Evolutionary conservation across 2,888 invertebrate genomes (phyloP).

Genomic region (Drosophila kambysellisi): DNA sequence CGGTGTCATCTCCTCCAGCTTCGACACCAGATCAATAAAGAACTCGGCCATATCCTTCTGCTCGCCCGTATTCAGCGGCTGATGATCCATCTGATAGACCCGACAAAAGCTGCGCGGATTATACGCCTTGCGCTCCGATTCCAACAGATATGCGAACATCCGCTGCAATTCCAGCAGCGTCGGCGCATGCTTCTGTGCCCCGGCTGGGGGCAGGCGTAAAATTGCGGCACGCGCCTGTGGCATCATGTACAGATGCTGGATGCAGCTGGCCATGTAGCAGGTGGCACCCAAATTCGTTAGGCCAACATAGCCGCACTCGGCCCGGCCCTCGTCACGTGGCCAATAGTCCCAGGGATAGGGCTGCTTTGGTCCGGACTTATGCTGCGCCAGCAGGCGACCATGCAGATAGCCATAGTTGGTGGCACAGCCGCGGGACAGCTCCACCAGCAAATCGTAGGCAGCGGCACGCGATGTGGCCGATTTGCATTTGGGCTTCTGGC

Average conservation of each 20-base stretch:
- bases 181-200: slow-evolving; percentile 91
- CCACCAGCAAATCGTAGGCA: slow-evolving; percentile 95
- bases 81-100: slow-evolving; percentile 98
- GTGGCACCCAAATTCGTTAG: slow-evolving; percentile 97
- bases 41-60: slow-evolving; percentile 99
- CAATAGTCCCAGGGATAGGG: slow-evolving; percentile 99
- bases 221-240: slow-evolving; percentile 95
- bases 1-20: slow-evolving; percentile 97
- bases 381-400: slow-evolving; percentile 93
- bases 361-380: slow-evolving; percentile 92
- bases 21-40: slow-evolving; percentile 97
- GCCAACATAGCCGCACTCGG: slow-evolving; percentile 97
- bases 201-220: slow-evolving; percentile 90
- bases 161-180: slow-evolving; percentile 95
- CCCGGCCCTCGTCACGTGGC: slow-evolving; percentile 97
- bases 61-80: slow-evolving; percentile 97
- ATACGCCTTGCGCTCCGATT: slow-evolving; percentile 97
- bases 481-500: slow-evolving; percentile 97
- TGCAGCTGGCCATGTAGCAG: slow-evolving; percentile 98
- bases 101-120: slow-evolving; percentile 98
- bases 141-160: slow-evolving; percentile 97
- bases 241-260: slow-evolving; percentile 99
- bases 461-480: slow-evolving; percentile 95
- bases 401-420: slow-evolving; percentile 95
- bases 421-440: slow-evolving; percentile 93